Evolutionary conservation across 1,140 invertebrate genomes (phyloP).

Genomic region (Plodia interpunctella): DNA sequence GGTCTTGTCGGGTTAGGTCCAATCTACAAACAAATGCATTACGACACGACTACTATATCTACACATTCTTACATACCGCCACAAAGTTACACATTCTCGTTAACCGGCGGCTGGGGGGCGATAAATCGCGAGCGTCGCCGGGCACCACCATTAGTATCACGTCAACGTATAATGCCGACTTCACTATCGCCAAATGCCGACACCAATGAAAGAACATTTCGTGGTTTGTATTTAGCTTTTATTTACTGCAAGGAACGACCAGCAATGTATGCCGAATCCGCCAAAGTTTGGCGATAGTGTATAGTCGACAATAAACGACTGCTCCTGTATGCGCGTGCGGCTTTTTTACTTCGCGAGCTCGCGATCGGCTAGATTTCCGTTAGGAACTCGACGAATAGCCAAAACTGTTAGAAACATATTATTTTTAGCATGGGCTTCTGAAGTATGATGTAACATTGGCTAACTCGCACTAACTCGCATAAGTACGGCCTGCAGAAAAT

Average conservation of each 20-base stretch:
- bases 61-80: conserved; percentile 9
- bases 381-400: neutral
- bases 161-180: conserved; percentile 15
- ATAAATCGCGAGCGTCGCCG: conserved; percentile 14
- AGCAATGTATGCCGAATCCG: too few relatives aligned
- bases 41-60: neutral
- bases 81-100: conserved; percentile 16
- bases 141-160: conserved; percentile 13
- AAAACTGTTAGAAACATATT: too few relatives aligned
- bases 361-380: neutral
- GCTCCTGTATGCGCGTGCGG: conserved; percentile 1
- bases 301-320: too few relatives aligned
- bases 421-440: too few relatives aligned
- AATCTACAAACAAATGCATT: conserved; percentile 7
- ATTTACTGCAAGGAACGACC: too few relatives aligned
- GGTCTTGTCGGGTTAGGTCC: conserved; percentile 11
- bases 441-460: too few relatives aligned
- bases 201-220: too few relatives aligned
- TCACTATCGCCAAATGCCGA: too few relatives aligned
- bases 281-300: too few relatives aligned
- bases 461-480: too few relatives aligned
- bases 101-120: conserved; percentile 3
- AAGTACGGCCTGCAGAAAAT: too few relatives aligned
- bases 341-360: neutral
- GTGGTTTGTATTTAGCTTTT: too few relatives aligned